These are phyloP conservation scores for Phaedon cochleariae DNA, from an alignment of 2,888 invertebrate genomes.

Conservation along the genomic window DNA sequence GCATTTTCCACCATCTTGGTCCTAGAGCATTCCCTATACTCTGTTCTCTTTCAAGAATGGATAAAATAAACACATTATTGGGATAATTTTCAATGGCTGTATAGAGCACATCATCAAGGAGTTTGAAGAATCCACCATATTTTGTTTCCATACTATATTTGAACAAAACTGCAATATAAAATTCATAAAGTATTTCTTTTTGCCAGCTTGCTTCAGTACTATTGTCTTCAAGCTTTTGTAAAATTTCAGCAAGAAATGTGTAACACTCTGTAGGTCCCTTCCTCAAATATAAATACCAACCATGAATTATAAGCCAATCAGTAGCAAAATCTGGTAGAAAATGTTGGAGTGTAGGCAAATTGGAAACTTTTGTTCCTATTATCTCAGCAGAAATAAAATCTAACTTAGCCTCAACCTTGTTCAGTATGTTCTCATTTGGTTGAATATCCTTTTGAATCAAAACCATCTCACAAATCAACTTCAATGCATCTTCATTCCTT, in stretches of 20 bases:
- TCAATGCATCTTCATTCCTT: conserved; percentile 46
- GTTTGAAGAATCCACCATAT: conserved; percentile 57
- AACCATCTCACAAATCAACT: conserved; percentile 49
- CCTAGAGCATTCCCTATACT: conserved; percentile 56
- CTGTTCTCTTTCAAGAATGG: conserved; percentile 64
- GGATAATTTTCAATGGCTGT: conserved; percentile 65
- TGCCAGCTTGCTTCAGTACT: conserved; percentile 47
- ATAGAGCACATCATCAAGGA: conserved; percentile 59
- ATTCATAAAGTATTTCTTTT: conserved; percentile 62
- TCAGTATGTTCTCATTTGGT: conserved; percentile 48
- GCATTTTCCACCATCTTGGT: conserved; percentile 67
- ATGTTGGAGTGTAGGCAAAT: conserved; percentile 54
- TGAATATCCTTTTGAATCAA: conserved; percentile 42
- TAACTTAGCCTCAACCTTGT: conserved; percentile 54
- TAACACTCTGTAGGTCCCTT: conserved; percentile 56
- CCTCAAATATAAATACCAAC: conserved; percentile 64
- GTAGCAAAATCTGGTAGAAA: conserved; percentile 65
- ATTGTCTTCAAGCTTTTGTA: conserved; percentile 49
- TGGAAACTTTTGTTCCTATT: conserved; percentile 43
- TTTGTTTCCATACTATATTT: conserved; percentile 53
- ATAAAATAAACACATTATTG: conserved; percentile 68
- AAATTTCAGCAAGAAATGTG: conserved; percentile 54
- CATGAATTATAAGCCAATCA: conserved; percentile 66
- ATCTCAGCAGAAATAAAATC: conserved; percentile 53
- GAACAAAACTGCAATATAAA: conserved; percentile 58